Evolutionary conservation across 1,140 invertebrate genomes (phyloP), one percentile per base, ranked within the genome.

Genomic region (Thalassaphorura encarpata): DNA sequence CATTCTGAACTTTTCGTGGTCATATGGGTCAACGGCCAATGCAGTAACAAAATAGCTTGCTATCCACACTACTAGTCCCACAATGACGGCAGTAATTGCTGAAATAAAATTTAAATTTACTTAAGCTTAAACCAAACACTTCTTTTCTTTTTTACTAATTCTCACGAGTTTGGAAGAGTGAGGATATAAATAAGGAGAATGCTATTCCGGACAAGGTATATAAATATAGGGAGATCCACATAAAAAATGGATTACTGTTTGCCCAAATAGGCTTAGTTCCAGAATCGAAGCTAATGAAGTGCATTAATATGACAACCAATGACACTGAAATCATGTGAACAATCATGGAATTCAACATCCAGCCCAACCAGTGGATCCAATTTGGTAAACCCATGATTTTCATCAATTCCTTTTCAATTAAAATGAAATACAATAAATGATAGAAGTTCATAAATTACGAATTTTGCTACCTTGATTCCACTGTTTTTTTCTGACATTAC

Each of bases 341-440:
- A 1, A 65, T n/a, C 52, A 65, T 42, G 0, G 61, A 62, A 48
- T 65, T 60, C 8, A 62, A 8, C 57, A 63, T 60, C 63, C 63
- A 65, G 6, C 60, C 63, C 18, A 65, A n/a, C 63, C 56, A 63
- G 21, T 65, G 60, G 53, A 63, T 54, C 52, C 58, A 63, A 23
- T 51, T 43, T 1, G 58, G 58, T 13, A 63, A 19, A 21, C 57
- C 57, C 36, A 47, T 57, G 19, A 58, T 47, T 42, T 55, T 58
- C 48, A 62, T 54, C 27, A 58, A 41, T 52, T 59, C 56, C 54
- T 62, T n/a, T 3, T 5, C 11, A 26, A 52, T n/a, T n/a, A n/a
- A n/a, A n/a, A n/a, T n/a, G n/a, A n/a, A n/a, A n/a, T n/a, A n/a
- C n/a, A n/a, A n/a, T n/a, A n/a, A n/a, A n/a, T n/a, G n/a, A n/a